phyloP scores from a whole-genome alignment of 2,888 invertebrate species.

The Eupsilia transversa region DNA sequence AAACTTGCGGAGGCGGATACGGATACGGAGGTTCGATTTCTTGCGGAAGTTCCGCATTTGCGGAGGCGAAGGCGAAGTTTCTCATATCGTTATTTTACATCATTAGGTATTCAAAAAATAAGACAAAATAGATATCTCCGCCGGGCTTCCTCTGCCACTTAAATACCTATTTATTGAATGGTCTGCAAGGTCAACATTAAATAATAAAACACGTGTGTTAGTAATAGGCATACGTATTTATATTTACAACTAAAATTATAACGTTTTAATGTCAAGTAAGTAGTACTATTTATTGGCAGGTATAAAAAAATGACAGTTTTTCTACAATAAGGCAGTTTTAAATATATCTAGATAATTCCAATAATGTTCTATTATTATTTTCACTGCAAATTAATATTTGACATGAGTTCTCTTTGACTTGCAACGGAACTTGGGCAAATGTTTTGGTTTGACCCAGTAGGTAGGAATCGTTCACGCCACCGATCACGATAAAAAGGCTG shows the following conservation, averaged over 20 bases:
- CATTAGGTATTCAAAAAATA: background rate
- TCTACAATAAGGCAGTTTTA: background rate
- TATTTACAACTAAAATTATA: background rate
- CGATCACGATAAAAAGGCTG: background rate
- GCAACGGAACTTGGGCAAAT: background rate
- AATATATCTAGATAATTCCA: background rate
- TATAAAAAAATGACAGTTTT: background rate
- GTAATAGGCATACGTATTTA: slow-evolving; percentile 11
- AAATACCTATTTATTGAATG: background rate
- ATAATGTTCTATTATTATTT: background rate
- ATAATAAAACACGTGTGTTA: slow-evolving; percentile 8
- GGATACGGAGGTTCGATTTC: no score
- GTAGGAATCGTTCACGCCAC: background rate
- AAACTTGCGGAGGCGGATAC: no score
- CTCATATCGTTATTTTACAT: background rate
- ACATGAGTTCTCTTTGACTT: background rate
- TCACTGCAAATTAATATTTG: background rate
- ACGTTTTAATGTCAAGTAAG: background rate
- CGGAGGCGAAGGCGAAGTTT: no score
- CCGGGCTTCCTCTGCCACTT: background rate
- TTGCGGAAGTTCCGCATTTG: background rate
- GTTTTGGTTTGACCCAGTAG: background rate
- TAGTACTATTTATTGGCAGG: background rate
- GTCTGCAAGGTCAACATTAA: background rate
- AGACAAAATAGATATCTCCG: background rate